Percentiles rank a stretch among this genome's conserved stretches.
These are phyloP conservation scores for Eudyptes chrysolophus DNA, from an alignment of 2,113 vertebrate species.

Conservation along the genomic window DNA sequence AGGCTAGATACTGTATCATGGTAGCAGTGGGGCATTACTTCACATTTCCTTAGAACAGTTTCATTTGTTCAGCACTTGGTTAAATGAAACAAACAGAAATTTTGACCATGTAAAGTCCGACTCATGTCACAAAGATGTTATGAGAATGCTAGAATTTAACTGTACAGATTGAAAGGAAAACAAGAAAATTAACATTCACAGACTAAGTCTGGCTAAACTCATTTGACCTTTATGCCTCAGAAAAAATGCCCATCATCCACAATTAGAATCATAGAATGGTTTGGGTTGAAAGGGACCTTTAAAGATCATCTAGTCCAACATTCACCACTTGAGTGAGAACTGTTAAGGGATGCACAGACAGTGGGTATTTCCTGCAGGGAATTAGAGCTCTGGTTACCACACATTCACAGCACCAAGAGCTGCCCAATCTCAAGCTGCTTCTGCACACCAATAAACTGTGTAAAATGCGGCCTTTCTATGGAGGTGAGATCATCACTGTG, in stretches of 20 bases:
- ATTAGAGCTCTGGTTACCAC: not conserved
- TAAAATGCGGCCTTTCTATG: not conserved
- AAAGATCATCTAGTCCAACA: not conserved
- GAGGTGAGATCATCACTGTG: not conserved
- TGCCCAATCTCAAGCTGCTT: not conserved
- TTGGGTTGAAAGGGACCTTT: not conserved
- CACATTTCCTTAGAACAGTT: not conserved
- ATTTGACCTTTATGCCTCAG: not conserved
- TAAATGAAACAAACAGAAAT: not conserved
- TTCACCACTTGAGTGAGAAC: not conserved
- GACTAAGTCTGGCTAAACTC: not conserved
- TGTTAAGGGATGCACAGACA: not conserved
- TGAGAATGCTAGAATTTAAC: not conserved
- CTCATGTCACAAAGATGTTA: not conserved
- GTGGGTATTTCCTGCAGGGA: not conserved
- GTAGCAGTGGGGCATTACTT: not conserved
- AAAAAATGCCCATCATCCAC: not conserved
- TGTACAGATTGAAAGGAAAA: not conserved
- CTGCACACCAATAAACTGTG: not conserved
- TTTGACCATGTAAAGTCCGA: not conserved
- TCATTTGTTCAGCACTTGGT: not conserved
- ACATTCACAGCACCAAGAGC: not conserved
- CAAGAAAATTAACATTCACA: not conserved
- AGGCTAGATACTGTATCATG: not conserved
- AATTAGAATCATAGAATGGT: not conserved